Base-by-base conservation (phyloP, 1,140 invertebrate species). In the Radopholus similis region DNA sequence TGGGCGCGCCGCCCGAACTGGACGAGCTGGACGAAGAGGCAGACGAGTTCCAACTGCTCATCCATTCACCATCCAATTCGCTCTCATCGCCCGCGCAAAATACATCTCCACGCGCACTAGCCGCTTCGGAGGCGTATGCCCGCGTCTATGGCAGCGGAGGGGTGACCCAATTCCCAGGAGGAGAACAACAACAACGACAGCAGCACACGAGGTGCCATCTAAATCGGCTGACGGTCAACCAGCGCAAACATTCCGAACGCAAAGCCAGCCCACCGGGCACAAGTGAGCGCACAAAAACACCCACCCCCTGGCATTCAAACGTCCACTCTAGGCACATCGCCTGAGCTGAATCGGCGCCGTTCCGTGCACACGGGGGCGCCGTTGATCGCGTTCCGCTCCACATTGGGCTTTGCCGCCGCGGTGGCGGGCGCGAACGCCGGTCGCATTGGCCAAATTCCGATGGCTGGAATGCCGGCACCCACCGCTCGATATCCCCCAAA, bases 351-450 rank as follows among this genome's bases (percentile, higher is more conserved):
- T 32, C 28, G 77, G 28, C 58, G 77, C 15, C 72, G 74, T 38
- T 80, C 77, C 8, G 73, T 80, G n/a, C 77, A 80, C 66, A 70
- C 73, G 11, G 78, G 69, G 8, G 78, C 79, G 37, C 77, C 77
- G 8, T 67, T 68, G 32, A 80, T 80, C 42, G 78, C 77, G 23
- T 80, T 80, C 53, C 74, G 74, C 30, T 67, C 74, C 11, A 76
- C 51, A 51, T 58, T 18, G 59, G 28, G n/a, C n/a, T 73, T 32
- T 32, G 66, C 26, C n/a, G 35, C 30, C 26, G 56, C 49, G 18
- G 21, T 49, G 32, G 37, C 38, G 4, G 70, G 32, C 21, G 37
- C 54, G 0, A 59, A 37, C 30, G 26, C 37, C 18, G 54, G 53
- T n/a, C 30, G 42, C 30, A 30, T 63, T 47, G 56, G 35, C 15